Percentiles rank a stretch among this genome's conserved stretches.
phyloP scores from a whole-genome alignment of 2,113 vertebrate genomes.

The Vanacampus margaritifer region DNA sequence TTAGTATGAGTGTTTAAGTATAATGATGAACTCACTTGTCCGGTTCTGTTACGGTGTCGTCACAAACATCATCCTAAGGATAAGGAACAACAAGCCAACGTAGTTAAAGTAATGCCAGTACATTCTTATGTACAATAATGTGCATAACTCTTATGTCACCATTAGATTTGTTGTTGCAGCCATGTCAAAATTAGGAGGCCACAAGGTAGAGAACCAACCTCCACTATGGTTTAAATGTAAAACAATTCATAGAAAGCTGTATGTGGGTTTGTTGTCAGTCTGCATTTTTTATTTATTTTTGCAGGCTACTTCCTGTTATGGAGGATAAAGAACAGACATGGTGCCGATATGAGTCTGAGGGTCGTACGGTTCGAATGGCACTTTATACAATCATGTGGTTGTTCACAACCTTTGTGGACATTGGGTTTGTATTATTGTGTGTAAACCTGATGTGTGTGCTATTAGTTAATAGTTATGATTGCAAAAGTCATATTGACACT shows the following conservation, averaged over 20 bases:
- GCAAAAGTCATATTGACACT: no score
- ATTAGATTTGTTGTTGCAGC: not conserved
- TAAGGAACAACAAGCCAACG: not conserved
- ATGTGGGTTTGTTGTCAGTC: not conserved
- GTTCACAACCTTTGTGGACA: not conserved
- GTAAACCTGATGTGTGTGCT: not conserved
- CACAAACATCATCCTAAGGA: conserved; percentile 69
- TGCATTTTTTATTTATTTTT: not conserved
- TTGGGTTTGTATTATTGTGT: not conserved
- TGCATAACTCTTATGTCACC: not conserved
- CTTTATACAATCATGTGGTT: not conserved
- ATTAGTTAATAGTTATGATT: not conserved
- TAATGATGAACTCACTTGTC: conserved; percentile 58
- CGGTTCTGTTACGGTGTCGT: conserved; percentile 53
- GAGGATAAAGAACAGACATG: not conserved
- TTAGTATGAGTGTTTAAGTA: not conserved
- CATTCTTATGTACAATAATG: not conserved
- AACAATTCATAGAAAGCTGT: not conserved
- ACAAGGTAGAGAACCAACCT: not conserved
- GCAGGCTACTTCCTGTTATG: not conserved
- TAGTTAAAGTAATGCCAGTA: not conserved
- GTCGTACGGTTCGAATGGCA: not conserved
- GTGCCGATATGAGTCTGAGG: not conserved
- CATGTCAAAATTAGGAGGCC: not conserved
- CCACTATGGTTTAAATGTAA: not conserved